phyloP scores from a whole-genome alignment of 2,113 vertebrate genomes.

The Arizona elegans region DNA sequence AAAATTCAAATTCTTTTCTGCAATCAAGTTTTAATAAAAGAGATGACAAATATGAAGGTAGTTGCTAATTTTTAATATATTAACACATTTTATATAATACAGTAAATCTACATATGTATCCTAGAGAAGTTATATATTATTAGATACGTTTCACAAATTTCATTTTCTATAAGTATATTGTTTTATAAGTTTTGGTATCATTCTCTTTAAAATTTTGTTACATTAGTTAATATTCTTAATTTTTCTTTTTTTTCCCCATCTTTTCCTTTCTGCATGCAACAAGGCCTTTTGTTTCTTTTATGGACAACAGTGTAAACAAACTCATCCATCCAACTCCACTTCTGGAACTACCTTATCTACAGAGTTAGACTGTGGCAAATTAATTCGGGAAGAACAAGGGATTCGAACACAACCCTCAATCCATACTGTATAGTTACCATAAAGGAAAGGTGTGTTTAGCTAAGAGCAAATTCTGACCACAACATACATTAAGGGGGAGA shows the following conservation, averaged over 20 bases:
- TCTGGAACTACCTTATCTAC: conserved; percentile 89
- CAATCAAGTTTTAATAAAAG: conserved; percentile 11
- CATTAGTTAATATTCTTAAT: conserved; percentile 52
- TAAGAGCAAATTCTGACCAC: conserved; percentile 13
- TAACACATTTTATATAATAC: conserved; percentile 23
- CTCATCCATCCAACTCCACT: conserved; percentile 84
- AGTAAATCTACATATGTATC: neutral
- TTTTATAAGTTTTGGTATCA: conserved; percentile 44
- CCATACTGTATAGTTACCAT: conserved; percentile 71
- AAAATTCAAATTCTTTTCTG: conserved; percentile 22
- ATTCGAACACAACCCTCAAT: conserved; percentile 72
- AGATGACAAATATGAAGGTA: conserved; percentile 18
- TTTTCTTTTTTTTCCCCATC: conserved; percentile 46
- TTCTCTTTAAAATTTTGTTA: conserved; percentile 44
- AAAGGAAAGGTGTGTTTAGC: conserved; percentile 70
- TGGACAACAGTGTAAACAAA: conserved; percentile 85
- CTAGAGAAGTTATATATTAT: neutral
- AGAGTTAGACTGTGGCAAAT: conserved; percentile 92
- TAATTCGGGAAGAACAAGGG: conserved; percentile 82
- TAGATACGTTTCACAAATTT: conserved; percentile 12
- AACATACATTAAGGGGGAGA: neutral
- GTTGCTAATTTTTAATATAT: neutral
- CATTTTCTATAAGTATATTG: conserved; percentile 41
- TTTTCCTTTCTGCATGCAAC: conserved; percentile 71
- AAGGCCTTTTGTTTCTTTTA: conserved; percentile 98